Conservation (phyloP, 92 coral and sea anemone genomes). For the Zoanthus sociatus region DNA sequence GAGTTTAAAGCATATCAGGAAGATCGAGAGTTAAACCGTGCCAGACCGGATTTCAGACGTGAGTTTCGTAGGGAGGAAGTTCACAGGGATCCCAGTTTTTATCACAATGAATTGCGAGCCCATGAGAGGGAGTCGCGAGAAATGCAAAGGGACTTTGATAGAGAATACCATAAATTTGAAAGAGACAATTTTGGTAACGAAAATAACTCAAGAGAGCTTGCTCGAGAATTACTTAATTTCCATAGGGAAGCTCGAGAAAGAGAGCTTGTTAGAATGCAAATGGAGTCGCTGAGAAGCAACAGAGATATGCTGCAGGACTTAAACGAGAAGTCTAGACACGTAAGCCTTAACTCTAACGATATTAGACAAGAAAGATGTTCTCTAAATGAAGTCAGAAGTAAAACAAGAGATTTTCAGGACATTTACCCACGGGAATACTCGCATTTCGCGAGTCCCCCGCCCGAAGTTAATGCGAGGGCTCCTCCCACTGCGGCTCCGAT, state of each 20-base stretch:
- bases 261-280: constrained; percentile 12
- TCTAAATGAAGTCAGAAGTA: neutral
- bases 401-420: constrained; percentile 1
- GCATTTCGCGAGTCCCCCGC: neutral
- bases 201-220: constrained; percentile 29
- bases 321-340: constrained; percentile 11
- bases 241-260: constrained; percentile 39
- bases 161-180: constrained; percentile 18
- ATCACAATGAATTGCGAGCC: constrained; percentile 33
- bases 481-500: constrained; percentile 1
- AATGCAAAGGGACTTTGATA: constrained; percentile 8
- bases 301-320: constrained; percentile 44
- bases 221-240: constrained; percentile 39
- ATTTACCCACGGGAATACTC: neutral
- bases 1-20: neutral
- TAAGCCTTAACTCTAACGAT: neutral
- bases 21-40: neutral
- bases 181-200: neutral
- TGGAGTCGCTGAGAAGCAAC: constrained; percentile 1
- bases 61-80: neutral
- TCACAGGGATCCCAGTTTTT: constrained; percentile 19
- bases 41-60: neutral
- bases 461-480: neutral
- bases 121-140: constrained; percentile 30
- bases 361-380: neutral